These are phyloP conservation scores for Morpho deidamia DNA, from an alignment of 2,888 invertebrate genomes.

Conservation along the genomic window DNA sequence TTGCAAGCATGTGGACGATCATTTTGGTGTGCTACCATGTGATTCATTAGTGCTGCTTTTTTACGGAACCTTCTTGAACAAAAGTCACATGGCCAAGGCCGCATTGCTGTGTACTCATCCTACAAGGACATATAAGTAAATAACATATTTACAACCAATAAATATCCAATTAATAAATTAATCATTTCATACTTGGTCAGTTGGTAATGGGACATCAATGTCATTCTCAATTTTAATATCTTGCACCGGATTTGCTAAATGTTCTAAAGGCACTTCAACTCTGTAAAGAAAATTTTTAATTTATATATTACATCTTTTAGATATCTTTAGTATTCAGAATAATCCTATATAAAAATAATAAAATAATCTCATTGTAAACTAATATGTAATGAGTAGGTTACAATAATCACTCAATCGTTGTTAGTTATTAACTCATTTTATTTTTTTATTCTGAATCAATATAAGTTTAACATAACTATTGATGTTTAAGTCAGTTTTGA, in stretches of 20 bases:
- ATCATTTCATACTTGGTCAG: constrained; percentile 83
- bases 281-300: constrained; percentile 49
- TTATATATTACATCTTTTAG: background rate
- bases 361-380: too few relatives aligned
- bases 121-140: constrained; percentile 21
- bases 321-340: too few relatives aligned
- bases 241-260: constrained; percentile 65
- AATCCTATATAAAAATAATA: too few relatives aligned
- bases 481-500: too few relatives aligned
- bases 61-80: constrained; percentile 90
- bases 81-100: constrained; percentile 92
- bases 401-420: too few relatives aligned
- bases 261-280: constrained; percentile 83
- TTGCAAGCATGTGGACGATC: constrained; percentile 91
- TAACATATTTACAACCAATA: too few relatives aligned
- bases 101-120: constrained; percentile 84
- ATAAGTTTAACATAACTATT: too few relatives aligned
- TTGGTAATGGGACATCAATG: constrained; percentile 86
- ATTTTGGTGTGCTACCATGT: constrained; percentile 92
- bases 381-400: too few relatives aligned
- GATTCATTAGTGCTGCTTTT: constrained; percentile 90
- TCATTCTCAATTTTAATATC: constrained; percentile 81
- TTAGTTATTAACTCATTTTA: too few relatives aligned
- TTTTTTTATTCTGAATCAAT: too few relatives aligned
- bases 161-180: background rate